Conservation (phyloP, 37 sponge, comb jelly and placozoan genomes). For the Hormiphora californensis region DNA sequence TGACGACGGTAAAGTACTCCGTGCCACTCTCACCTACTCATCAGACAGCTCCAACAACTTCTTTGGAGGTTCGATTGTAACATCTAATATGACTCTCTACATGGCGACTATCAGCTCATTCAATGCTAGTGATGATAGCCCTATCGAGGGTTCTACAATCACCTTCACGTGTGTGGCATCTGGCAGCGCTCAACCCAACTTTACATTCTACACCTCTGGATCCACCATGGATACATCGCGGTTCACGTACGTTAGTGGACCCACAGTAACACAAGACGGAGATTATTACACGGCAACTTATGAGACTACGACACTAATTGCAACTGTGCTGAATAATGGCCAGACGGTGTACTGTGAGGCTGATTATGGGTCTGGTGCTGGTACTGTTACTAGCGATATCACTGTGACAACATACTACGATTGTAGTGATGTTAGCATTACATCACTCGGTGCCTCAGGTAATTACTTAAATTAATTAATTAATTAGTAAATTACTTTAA, state of each 20-base stretch:
- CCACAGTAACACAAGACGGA: neutral
- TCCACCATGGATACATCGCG: neutral
- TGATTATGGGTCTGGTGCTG: neutral
- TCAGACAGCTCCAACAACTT: neutral
- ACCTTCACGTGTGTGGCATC: neutral
- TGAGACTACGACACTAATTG: neutral
- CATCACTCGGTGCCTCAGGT: too few species aligned
- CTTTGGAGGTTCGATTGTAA: neutral
- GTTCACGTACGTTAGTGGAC: neutral
- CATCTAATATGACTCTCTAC: neutral
- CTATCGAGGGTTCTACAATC: neutral
- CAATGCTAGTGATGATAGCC: neutral
- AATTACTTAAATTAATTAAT: too few species aligned
- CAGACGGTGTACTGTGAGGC: neutral
- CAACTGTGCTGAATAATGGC: neutral
- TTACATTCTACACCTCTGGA: neutral
- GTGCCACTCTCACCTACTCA: neutral
- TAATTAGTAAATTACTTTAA: too few species aligned
- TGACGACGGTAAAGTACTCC: neutral
- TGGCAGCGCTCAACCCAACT: neutral
- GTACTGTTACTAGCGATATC: neutral
- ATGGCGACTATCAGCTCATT: neutral
- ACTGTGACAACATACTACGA: slow-evolving; percentile 16
- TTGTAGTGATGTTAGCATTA: neutral
- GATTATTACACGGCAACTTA: neutral